Percentiles rank a stretch among this genome's conserved stretches.
Conservation (phyloP, 1,140 invertebrate genomes). For the Drosophila jambulina region DNA sequence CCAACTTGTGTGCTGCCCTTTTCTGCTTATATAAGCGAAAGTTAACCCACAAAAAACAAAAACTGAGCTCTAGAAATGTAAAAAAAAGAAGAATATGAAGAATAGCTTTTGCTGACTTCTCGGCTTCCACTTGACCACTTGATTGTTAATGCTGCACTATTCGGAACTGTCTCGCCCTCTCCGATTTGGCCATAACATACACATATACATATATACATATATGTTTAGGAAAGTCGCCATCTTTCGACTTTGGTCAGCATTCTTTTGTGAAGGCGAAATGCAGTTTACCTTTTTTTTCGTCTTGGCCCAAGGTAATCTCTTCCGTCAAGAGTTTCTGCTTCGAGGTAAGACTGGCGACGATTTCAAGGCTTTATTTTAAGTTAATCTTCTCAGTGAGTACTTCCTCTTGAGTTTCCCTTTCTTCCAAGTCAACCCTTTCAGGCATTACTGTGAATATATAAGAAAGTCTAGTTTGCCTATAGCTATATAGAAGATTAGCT, state of each 20-base stretch:
- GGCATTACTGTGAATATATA: background rate
- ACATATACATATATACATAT: background rate
- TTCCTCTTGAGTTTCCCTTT: slow-evolving; percentile 20
- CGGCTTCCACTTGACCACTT: slow-evolving; percentile 54
- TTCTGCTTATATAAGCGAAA: slow-evolving; percentile 82
- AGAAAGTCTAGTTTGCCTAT: background rate
- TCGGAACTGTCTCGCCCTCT: slow-evolving; percentile 55
- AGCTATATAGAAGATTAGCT: slow-evolving; percentile 34
- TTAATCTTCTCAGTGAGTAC: background rate
- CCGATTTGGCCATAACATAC: slow-evolving; percentile 32
- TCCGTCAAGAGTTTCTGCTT: slow-evolving; percentile 14
- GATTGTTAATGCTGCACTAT: slow-evolving; percentile 78
- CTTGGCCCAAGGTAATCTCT: slow-evolving; percentile 69
- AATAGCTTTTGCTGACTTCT: slow-evolving; percentile 63
- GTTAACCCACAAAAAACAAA: slow-evolving; percentile 52
- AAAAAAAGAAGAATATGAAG: slow-evolving; percentile 13
- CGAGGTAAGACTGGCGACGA: slow-evolving; percentile 27
- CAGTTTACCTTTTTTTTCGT: slow-evolving; percentile 40
- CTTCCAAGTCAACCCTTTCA: slow-evolving; percentile 13
- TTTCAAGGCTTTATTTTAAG: background rate
- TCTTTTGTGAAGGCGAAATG: slow-evolving; percentile 72
- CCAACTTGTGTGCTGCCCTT: slow-evolving; percentile 46
- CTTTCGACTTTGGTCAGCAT: slow-evolving; percentile 68
- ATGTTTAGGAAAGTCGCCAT: slow-evolving; percentile 47
- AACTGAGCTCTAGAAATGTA: slow-evolving; percentile 47